Conservation (phyloP, 2,888 invertebrate genomes). For the Drosophila sordidapex region DNA sequence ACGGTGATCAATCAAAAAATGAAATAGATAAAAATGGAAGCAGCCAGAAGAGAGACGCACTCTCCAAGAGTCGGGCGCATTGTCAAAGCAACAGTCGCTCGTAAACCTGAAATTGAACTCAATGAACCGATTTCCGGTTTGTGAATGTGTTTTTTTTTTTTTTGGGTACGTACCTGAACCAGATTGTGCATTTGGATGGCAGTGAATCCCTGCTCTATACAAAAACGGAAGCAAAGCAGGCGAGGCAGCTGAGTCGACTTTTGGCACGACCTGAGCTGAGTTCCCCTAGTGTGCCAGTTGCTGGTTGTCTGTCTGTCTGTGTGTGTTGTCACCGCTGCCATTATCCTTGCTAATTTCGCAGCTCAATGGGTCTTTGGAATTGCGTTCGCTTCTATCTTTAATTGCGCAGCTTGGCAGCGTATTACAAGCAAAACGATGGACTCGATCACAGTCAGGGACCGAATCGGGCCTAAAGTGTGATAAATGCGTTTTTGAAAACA, state of each 20-base stretch:
- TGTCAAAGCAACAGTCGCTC: constrained; percentile 65
- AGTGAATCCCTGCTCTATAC: constrained; percentile 53
- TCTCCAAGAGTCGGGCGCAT: constrained; percentile 35
- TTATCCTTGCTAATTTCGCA: constrained; percentile 82
- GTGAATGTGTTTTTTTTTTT: constrained; percentile 22
- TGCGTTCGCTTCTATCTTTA: constrained; percentile 57
- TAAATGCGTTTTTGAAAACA: constrained; percentile 79
- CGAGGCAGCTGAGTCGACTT: constrained; percentile 75
- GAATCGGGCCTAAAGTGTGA: constrained; percentile 69
- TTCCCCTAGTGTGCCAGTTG: constrained; percentile 16
- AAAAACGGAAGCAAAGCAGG: constrained; percentile 67
- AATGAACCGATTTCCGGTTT: constrained; percentile 80
- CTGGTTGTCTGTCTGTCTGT: constrained; percentile 35
- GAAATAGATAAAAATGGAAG: constrained; percentile 26
- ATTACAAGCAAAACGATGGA: constrained; percentile 65
- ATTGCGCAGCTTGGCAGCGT: constrained; percentile 76
- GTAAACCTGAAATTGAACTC: constrained; percentile 64
- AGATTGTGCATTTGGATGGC: constrained; percentile 71
- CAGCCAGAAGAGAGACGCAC: constrained; percentile 17
- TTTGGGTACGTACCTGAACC: constrained; percentile 61
- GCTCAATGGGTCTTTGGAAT: constrained; percentile 75
- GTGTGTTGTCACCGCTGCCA: constrained; percentile 79
- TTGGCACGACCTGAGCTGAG: constrained; percentile 66
- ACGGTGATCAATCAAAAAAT: constrained; percentile 77
- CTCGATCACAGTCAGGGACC: constrained; percentile 17